Base-by-base conservation (phyloP, 2,113 vertebrate species). In the Laticauda colubrina region DNA sequence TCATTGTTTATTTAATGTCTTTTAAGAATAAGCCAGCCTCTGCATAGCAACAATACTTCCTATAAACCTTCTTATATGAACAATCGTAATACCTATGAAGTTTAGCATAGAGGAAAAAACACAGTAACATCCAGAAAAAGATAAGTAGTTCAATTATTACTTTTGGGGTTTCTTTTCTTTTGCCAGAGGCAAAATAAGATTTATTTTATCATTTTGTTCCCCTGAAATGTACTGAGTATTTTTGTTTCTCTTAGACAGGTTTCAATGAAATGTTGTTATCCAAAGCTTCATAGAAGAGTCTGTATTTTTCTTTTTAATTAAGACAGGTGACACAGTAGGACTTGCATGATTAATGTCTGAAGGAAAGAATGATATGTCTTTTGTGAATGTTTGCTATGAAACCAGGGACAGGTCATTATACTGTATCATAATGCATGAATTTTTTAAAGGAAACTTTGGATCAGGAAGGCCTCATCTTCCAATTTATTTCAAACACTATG, bases 251-350 rank as follows among this genome's bases (percentile, higher is more conserved):
- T 75, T 57, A 93, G 45, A 92, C 87, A 91, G 81, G 56, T 92
- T 91, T 55, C 87, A 89, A 5, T 90, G 53, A 7, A 85, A 20
- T 48, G 12, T 89, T 94, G 90, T 55, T 94, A 21, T 45, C 45
- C 26, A 55, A 94, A 94, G 64, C 12, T 18, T 94, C 89, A 57
- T 89, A 56, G 43, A 92, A 2, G 54, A 51, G 1, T 90, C 34
- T 87, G 5, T 93, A 92, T 93, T 94, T 89, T 85, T 87, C 51
- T 51, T 97, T 95, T 94, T 95, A 89, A 94, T 95, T 92, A 94
- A 93, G 91, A 56, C 91, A 94, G 91, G 69, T 93, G 89, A 59
- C 24, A 89, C 56, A 88, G 9, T 85, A 18, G 34, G 93, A 4
- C 81, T 94, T 90, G 48, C 56, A 88, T 56, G 89, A 93, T 91